Evolutionary conservation across 2,113 vertebrate genomes (phyloP), one percentile per base, ranked within the genome.

Genomic region (Cygnus atratus): DNA sequence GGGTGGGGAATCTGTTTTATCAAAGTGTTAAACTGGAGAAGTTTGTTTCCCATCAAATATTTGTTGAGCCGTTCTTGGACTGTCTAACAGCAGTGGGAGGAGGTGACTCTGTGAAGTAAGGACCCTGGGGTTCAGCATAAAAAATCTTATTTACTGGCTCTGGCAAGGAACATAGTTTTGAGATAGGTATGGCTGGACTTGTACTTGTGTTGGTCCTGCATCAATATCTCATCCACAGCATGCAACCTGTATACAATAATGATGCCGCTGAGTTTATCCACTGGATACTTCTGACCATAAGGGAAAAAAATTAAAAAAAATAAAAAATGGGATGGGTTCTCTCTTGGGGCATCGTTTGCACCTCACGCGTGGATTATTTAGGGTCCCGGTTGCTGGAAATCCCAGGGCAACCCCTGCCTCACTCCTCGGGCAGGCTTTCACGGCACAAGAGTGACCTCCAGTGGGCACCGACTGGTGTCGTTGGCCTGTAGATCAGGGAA

Each of bases 381-480:
- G 62, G 0, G 2, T 7, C 29, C 39, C 4, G 18, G 81, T 11
- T 48, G 29, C n/a, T 65, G 82, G 33, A 26, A 44, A 12, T 10
- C 37, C 8, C 11, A 1, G 37, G 10, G n/a, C 24, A 48, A 4
- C 9, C 58, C 77, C 7, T 0, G n/a, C 72, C 39, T 66, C 16
- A 4, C 16, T 35, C 21, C 26, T 41, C 17, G 18, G 70, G 2
- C 46, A n/a, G 84, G 39, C 71, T 96, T 95, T 54, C 41, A 5
- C 43, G 84, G 97, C 92, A 93, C 84, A 96, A 93, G 70, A n/a
- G 58, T 95, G 95, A 91, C 98, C 95, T 93, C 98, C 96, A 92
- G 97, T 97, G 98, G 96, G 57, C 62, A 58, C 39, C 9, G 66
- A 8, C 13, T 78, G 4, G 25, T 6, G 61, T 25, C 31, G 29